Evolutionary conservation across 2,113 vertebrate genomes (phyloP).

Genomic region (Campylorhamphus procurvoides): DNA sequence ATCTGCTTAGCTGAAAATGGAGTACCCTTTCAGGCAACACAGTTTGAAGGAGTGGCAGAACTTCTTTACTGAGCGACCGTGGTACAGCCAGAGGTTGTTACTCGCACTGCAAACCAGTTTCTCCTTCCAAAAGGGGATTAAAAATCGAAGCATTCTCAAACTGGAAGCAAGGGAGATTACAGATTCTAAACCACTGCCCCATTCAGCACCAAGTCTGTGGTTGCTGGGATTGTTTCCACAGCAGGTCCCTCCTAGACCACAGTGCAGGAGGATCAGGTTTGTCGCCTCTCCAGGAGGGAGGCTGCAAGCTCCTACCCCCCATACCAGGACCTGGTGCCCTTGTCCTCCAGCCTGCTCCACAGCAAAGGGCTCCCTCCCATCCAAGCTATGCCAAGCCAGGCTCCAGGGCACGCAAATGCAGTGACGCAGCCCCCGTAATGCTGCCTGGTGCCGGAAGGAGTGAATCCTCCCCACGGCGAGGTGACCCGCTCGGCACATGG

Average conservation of each 20-base stretch:
- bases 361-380: background rate
- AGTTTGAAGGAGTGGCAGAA: background rate
- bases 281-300: background rate
- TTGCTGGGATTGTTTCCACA: background rate
- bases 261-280: rapidly evolving
- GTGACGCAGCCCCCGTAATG: background rate
- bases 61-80: background rate
- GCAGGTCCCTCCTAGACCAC: background rate
- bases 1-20: background rate
- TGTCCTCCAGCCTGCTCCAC: background rate
- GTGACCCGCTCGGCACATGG: slow-evolving; percentile 79
- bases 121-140: background rate
- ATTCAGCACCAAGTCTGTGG: background rate
- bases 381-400: background rate
- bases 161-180: background rate
- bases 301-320: background rate
- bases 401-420: background rate
- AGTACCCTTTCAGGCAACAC: background rate
- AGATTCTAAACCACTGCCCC: background rate
- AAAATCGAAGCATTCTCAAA: background rate
- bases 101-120: background rate
- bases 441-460: slow-evolving; percentile 38
- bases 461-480: slow-evolving; percentile 48
- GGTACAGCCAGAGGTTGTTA: background rate
- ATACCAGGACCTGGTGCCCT: background rate